Conservation (phyloP, 1,140 invertebrate genomes). For the Temnothorax curvispinosus region DNA sequence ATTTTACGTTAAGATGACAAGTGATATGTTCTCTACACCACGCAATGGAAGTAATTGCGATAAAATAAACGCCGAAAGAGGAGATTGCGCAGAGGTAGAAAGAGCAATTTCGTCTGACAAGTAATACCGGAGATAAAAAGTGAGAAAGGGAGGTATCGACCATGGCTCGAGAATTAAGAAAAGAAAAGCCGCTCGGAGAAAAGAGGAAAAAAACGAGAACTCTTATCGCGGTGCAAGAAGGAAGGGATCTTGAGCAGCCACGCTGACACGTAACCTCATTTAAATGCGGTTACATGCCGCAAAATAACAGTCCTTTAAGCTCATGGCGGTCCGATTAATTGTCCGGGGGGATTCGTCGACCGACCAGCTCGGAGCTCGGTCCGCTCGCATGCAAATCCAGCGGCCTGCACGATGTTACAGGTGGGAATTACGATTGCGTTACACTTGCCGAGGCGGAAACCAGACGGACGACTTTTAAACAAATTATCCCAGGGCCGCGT, state of each 20-base stretch:
- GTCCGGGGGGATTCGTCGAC: slow-evolving; percentile 40
- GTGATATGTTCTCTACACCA: not conserved
- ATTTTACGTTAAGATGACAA: slow-evolving; percentile 2
- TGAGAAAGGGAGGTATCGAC: slow-evolving; percentile 47
- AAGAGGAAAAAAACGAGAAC: slow-evolving; percentile 3
- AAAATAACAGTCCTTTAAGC: slow-evolving; percentile 70
- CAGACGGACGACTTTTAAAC: slow-evolving; percentile 52
- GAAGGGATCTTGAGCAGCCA: slow-evolving; percentile 6
- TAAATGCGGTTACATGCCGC: slow-evolving; percentile 66
- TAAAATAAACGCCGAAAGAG: slow-evolving; percentile 6
- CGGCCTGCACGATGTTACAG: slow-evolving; percentile 44
- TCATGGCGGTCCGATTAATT: slow-evolving; percentile 66
- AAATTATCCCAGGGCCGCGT: slow-evolving; percentile 27
- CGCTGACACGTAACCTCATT: slow-evolving; percentile 68
- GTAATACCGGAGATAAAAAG: slow-evolving; percentile 15
- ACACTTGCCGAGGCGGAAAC: slow-evolving; percentile 58
- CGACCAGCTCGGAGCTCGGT: not conserved
- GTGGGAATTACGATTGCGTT: slow-evolving; percentile 70
- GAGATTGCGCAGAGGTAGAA: not conserved
- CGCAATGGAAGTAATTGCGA: not conserved
- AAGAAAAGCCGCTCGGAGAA: slow-evolving; percentile 44
- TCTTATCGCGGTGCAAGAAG: slow-evolving; percentile 43
- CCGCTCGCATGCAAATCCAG: slow-evolving; percentile 67
- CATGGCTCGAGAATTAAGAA: slow-evolving; percentile 29
- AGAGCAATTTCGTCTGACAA: slow-evolving; percentile 9